phyloP scores from a whole-genome alignment of 2,888 invertebrate species.

The Scaeva pyrastri region DNA sequence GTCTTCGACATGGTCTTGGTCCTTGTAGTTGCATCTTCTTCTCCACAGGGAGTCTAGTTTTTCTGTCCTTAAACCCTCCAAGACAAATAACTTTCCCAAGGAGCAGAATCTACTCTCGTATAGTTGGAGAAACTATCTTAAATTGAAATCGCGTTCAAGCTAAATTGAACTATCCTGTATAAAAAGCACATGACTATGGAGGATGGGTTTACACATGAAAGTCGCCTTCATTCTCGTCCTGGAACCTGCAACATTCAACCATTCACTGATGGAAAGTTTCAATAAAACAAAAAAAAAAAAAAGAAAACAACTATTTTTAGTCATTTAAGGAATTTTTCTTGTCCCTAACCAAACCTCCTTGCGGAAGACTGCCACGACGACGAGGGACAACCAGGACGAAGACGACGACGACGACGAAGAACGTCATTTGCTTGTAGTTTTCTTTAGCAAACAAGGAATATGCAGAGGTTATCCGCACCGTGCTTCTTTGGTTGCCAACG shows the following conservation, averaged over 20 bases:
- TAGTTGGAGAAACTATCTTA: constrained; percentile 75
- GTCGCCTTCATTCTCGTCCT: no score
- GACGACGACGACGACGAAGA: not conserved
- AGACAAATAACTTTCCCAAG: constrained; percentile 73
- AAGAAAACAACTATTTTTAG: constrained; percentile 63
- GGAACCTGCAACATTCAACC: not conserved
- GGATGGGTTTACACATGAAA: constrained; percentile 54
- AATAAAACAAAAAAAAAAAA: not conserved
- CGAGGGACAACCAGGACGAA: no score
- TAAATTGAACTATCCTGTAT: constrained; percentile 75
- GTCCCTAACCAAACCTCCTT: constrained; percentile 26
- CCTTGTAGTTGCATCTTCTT: constrained; percentile 15
- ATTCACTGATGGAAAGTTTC: constrained; percentile 21
- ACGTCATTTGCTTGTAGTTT: constrained; percentile 55
- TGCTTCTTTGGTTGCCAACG: constrained; percentile 48
- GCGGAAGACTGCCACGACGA: no score
- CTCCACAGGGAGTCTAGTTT: constrained; percentile 40
- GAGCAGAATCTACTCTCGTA: no score
- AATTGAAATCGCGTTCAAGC: constrained; percentile 77
- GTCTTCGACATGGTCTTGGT: not conserved
- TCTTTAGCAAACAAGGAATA: constrained; percentile 39
- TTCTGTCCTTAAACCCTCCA: constrained; percentile 38
- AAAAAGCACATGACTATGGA: constrained; percentile 70
- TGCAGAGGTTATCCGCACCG: constrained; percentile 68
- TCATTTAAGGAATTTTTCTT: constrained; percentile 67